Evolutionary conservation across 2,888 invertebrate species (phyloP), one percentile per base, ranked within the genome.

Genomic region (Apodemia zela): DNA sequence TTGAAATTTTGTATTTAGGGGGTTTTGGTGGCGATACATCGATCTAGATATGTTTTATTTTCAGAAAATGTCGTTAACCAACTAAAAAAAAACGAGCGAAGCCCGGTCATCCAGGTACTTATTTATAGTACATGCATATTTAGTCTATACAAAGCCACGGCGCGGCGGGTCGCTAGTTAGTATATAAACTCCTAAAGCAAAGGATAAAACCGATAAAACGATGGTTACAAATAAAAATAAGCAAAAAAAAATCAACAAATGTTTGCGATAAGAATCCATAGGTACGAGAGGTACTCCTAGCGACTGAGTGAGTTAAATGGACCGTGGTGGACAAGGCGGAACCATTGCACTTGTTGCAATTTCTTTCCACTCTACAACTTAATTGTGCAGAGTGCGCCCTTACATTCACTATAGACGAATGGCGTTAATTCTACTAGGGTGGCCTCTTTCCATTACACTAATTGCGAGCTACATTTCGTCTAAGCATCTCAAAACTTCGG

Each of bases 391-490:
- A 88, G 85, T 85, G 77, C 84, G 76, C 82, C 79, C 80, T 82
- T 79, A 84, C 79, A 78, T 78, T 81, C 75, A 76, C 80, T 84
- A 86, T 84, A 85, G 84, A 83, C 80, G 84, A 82, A 87, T 82
- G 73, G 81, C 85, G 82, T 84, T 85, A 89, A 89, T 89, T 87
- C 83, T 75, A 73, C 79, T 75, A 71, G 78, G 78, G 80, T 85
- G 85, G 87, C 45, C 86, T 85, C 81, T 84, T 81, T 88, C 88
- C 89, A 91, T 91, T 91, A 89, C 84, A 82, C 81, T 91, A 90
- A 91, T 91, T 91, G 89, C 89, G 77, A 85, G 81, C 84, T 85
- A 85, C 85, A 85, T 87, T 89, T 87, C 88, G 84, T 85, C 85
- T 84, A 84, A 87, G 83, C 84, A 85, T 86, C 86, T 81, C 79